Percentiles rank a stretch among this genome's conserved stretches.
Evolutionary conservation across 2,113 vertebrate species (phyloP).

Genomic region (Phyllostomus hastatus): DNA sequence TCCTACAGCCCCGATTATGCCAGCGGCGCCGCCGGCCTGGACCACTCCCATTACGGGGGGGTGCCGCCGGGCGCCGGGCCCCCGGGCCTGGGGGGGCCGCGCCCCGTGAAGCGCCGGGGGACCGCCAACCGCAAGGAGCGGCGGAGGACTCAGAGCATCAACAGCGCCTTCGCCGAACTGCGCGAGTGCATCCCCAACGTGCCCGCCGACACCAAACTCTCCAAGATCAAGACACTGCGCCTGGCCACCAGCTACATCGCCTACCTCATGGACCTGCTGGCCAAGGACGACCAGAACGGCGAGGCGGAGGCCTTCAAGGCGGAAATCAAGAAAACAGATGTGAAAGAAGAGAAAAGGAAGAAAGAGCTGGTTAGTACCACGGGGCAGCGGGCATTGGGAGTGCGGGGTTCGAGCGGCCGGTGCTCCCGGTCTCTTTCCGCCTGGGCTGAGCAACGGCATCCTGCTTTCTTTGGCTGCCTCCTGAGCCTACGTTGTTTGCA

Average conservation of each 20-base stretch:
- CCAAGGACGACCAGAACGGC: conserved; percentile 96
- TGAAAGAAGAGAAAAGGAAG: conserved; percentile 95
- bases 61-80: conserved; percentile 79
- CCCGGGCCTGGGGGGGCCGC: conserved; percentile 85
- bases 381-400: neutral
- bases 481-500: neutral
- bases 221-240: conserved; percentile 97
- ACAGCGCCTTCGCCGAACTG: conserved; percentile 97
- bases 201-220: conserved; percentile 97
- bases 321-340: conserved; percentile 97
- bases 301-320: conserved; percentile 99
- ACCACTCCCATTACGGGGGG: conserved; percentile 92
- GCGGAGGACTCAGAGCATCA: conserved; percentile 99
- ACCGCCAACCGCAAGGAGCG: conserved; percentile 98
- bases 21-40: conserved; percentile 87
- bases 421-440: neutral
- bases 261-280: conserved; percentile 99
- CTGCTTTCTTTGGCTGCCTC: neutral
- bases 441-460: neutral
- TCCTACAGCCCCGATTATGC: conserved; percentile 97
- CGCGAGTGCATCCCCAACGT: conserved; percentile 98
- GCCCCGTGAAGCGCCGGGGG: conserved; percentile 93
- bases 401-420: neutral
- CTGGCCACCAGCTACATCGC: conserved; percentile 99
- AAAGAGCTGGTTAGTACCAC: conserved; percentile 92